These are phyloP conservation scores for Serranus cabrilla DNA, from an alignment of 2,797 vertebrate species.

Conservation along the genomic window DNA sequence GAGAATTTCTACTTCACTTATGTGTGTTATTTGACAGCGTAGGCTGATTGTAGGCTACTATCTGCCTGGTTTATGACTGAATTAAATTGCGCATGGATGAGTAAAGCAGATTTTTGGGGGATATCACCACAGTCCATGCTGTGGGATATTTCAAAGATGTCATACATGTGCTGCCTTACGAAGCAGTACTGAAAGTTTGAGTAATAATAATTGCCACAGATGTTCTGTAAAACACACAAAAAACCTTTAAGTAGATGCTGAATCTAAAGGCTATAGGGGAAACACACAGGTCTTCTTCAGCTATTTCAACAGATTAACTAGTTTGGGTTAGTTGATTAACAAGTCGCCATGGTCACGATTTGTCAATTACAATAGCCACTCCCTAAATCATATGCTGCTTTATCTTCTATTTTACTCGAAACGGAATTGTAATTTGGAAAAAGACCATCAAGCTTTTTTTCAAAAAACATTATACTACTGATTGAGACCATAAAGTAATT, in stretches of 20 bases:
- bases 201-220: background rate
- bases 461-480: too few relatives aligned
- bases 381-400: too few relatives aligned
- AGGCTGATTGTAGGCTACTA: background rate
- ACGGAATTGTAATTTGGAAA: too few relatives aligned
- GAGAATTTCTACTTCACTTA: constrained; percentile 30
- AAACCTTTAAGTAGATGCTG: background rate
- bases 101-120: constrained; percentile 18
- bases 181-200: background rate
- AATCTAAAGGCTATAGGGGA: background rate
- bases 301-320: background rate
- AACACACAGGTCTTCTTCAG: background rate
- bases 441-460: too few relatives aligned
- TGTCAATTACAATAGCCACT: too few relatives aligned
- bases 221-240: background rate
- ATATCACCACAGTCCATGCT: constrained; percentile 4
- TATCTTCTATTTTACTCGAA: too few relatives aligned
- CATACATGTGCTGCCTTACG: background rate
- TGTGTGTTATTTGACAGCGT: constrained; percentile 26
- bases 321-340: too few relatives aligned
- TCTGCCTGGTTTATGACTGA: background rate
- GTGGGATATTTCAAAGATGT: constrained; percentile 26
- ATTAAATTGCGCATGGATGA: background rate
- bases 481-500: too few relatives aligned
- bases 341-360: too few relatives aligned